Evolutionary conservation across 2,888 invertebrate genomes (phyloP).

Genomic region (Plusia festucae): DNA sequence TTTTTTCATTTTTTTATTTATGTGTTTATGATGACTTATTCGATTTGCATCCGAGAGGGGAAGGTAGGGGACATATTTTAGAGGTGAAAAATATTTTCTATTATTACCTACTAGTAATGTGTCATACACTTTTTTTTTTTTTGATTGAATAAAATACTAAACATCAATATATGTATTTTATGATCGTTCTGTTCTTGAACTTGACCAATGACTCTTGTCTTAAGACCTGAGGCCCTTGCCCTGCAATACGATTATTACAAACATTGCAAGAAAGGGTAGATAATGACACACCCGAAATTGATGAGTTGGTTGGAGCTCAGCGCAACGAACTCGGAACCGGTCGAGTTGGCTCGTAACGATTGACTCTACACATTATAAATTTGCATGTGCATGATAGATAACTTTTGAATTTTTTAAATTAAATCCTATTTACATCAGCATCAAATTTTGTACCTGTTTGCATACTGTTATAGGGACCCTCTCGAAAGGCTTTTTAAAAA

Average conservation of each 20-base stretch:
- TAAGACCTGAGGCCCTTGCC: background rate
- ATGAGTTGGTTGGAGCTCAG: slow-evolving; percentile 22
- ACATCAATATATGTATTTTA: too few species aligned
- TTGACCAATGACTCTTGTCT: background rate
- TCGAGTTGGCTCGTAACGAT: slow-evolving; percentile 16
- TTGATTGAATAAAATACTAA: too few species aligned
- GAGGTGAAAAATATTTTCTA: background rate
- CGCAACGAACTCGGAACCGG: slow-evolving; percentile 39
- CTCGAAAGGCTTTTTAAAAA: too few species aligned
- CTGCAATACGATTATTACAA: background rate
- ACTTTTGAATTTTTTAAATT: slow-evolving; percentile 16
- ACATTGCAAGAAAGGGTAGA: slow-evolving; percentile 32
- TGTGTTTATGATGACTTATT: background rate
- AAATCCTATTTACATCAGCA: too few species aligned
- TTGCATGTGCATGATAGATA: slow-evolving; percentile 20
- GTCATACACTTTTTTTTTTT: too few species aligned
- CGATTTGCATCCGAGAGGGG: too few species aligned
- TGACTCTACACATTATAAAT: slow-evolving; percentile 17
- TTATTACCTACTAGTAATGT: too few species aligned
- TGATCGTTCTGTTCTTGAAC: background rate
- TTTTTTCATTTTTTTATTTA: too few species aligned
- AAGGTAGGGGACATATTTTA: background rate
- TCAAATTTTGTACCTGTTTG: too few species aligned
- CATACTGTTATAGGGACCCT: too few species aligned
- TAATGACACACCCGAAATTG: slow-evolving; percentile 37